Percentiles rank a stretch among this genome's conserved stretches.
Conservation (phyloP, 2,113 vertebrate genomes). For the Aepyceros melampus region DNA sequence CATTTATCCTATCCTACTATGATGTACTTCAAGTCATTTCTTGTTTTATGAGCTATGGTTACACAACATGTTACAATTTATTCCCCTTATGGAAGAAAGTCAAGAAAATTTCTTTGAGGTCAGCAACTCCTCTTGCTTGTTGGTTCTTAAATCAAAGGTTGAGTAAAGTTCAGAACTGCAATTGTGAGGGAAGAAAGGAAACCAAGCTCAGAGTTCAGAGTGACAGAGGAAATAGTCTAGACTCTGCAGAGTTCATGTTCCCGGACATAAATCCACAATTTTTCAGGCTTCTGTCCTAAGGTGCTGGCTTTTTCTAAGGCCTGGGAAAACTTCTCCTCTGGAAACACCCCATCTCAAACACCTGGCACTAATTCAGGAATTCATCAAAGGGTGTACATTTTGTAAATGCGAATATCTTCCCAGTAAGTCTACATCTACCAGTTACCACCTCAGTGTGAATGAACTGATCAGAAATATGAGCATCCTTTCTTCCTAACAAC, state of each 20-base stretch:
- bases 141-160: neutral
- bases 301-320: neutral
- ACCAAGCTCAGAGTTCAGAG: neutral
- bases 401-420: neutral
- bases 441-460: neutral
- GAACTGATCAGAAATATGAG: neutral
- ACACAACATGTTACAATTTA: neutral
- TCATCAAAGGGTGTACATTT: neutral
- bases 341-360: neutral
- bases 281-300: neutral
- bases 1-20: neutral
- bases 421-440: neutral
- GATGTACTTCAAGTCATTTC: neutral
- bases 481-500: neutral
- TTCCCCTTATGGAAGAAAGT: neutral
- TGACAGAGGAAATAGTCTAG: neutral
- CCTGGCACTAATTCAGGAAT: neutral
- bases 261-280: neutral
- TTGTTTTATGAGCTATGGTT: neutral
- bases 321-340: too few relatives aligned
- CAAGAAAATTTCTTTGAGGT: neutral
- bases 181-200: neutral
- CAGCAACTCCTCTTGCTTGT: neutral
- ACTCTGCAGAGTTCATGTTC: neutral
- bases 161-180: neutral